Evolutionary conservation across 2,113 vertebrate species (phyloP).

Genomic region (Myodes glareolus): DNA sequence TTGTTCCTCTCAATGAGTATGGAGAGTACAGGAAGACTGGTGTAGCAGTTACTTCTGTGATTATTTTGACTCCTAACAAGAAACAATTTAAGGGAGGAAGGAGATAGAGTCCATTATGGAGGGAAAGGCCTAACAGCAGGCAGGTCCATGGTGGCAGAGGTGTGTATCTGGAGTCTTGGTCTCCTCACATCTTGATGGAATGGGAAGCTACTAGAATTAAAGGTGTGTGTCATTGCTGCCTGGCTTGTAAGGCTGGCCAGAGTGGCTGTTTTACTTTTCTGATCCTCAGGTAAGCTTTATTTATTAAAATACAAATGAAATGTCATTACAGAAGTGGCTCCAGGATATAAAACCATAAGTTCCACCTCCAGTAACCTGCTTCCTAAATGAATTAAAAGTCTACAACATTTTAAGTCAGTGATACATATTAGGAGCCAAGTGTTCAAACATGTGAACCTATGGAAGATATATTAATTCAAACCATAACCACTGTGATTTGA

Average conservation of each 20-base stretch:
- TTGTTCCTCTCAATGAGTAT: not conserved
- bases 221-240: too few species aligned
- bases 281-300: too few species aligned
- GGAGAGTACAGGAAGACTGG: not conserved
- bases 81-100: not conserved
- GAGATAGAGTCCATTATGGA: not conserved
- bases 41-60: not conserved
- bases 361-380: not conserved
- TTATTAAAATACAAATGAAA: too few species aligned
- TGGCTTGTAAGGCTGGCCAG: too few species aligned
- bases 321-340: not conserved
- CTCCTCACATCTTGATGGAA: not conserved
- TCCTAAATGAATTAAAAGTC: not conserved
- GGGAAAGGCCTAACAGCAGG: not conserved
- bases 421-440: not conserved
- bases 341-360: not conserved
- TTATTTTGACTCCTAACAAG: not conserved
- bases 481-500: not conserved
- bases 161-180: not conserved
- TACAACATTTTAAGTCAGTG: not conserved
- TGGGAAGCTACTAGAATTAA: not conserved
- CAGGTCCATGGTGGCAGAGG: not conserved
- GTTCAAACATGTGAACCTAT: not conserved
- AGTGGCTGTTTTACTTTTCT: too few species aligned
- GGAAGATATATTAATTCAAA: not conserved